Base-by-base conservation (phyloP, 2,113 vertebrate species). In the Anas platyrhynchos region DNA sequence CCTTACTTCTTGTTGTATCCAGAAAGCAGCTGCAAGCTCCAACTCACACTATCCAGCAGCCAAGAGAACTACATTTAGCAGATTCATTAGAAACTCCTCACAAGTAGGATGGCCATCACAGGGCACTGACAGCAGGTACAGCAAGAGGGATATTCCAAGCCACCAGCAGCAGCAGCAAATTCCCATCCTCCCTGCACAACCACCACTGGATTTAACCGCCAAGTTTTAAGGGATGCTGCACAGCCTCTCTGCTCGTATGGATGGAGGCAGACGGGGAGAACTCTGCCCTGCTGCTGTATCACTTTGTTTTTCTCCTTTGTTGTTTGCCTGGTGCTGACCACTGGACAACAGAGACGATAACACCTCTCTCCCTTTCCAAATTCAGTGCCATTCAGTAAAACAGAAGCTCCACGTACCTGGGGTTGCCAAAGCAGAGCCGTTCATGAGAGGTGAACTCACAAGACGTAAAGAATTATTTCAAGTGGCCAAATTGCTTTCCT, bases 401-500 rank as follows among this genome's bases (percentile, higher is more conserved):
- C 9, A 54, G 74, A 94, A 75, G 21, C 22, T 13, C 31, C 1
- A 2, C 2, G 1, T 32, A 56, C 27, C 29, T 62, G 7, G 21
- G 46, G 32, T 0, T 81, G 38, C 36, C 36, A 52, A 75, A 59
- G 18, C 81, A 80, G 16, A 89, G 44, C 41, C 36, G 17, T 41
- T 80, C 74, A 73, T 2, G 16, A 83, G n/a, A 10, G 63, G 36
- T 59, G 54, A 92, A 90, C 54, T 77, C 31, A 56, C 44, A 94
- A n/a, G n/a, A 91, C 8, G 11, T 26, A 50, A 86, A 88, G 38
- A 89, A 95, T 89, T 66, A 78, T 54, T 2, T 79, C 58, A 89
- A 83, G 54, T 13, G 34, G 65, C 6, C 36, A 26, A 73, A 92
- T 46, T 67, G n/a, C 50, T 76, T 95, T 76, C 21, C 54, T 41